phyloP scores from a whole-genome alignment of 92 coral and sea anemone species.

The Porites cylindrica region DNA sequence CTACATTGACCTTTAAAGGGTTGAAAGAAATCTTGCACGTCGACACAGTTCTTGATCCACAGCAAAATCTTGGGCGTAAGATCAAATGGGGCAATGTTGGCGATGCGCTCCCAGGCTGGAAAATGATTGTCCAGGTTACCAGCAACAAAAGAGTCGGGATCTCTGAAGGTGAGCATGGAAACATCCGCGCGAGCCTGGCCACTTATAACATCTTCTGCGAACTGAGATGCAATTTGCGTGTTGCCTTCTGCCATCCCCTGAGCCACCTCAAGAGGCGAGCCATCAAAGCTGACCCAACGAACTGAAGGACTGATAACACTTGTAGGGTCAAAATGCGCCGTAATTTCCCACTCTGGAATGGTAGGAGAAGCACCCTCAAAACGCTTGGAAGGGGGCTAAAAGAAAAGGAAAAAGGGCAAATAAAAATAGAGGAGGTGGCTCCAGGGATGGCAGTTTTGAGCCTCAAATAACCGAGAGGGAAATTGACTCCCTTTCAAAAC shows the following conservation, averaged over 20 bases:
- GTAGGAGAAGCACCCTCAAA: too few species aligned
- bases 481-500: too few species aligned
- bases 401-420: too few species aligned
- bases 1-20: constrained; percentile 25
- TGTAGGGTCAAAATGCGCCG: too few species aligned
- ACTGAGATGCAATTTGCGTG: not conserved
- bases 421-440: too few species aligned
- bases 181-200: too few species aligned
- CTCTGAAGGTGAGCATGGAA: not conserved
- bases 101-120: constrained; percentile 25
- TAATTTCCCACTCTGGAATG: too few species aligned
- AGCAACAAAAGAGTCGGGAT: constrained; percentile 34
- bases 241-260: constrained; percentile 1
- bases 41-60: constrained; percentile 30
- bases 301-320: too few species aligned
- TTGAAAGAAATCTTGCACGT: constrained; percentile 16
- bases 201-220: not conserved
- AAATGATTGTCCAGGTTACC: constrained; percentile 32
- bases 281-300: not conserved
- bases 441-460: too few species aligned
- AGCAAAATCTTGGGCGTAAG: constrained; percentile 32
- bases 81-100: not conserved
- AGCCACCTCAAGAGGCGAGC: constrained; percentile 13
- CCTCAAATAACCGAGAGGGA: too few species aligned
- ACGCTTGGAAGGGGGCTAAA: too few species aligned